Base-by-base conservation (phyloP, 2,888 invertebrate genomes). In the Drosophila parthenogenetica region DNA sequence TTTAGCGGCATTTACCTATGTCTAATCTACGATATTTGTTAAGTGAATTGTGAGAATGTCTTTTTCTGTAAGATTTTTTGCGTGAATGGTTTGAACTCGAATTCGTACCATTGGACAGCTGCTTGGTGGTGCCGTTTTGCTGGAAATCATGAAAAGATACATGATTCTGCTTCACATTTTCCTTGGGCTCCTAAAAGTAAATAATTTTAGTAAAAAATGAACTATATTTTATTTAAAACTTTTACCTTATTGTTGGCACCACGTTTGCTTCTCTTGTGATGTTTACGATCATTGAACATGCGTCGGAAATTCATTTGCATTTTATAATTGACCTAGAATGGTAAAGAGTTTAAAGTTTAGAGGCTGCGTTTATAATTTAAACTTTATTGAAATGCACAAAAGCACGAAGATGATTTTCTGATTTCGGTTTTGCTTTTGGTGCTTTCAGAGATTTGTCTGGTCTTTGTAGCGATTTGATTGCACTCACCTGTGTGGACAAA, bases 71-170 rank as follows among this genome's bases (percentile, higher is more conserved):
- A 88, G 91, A 90, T 91, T 91, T 91, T 91, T 92, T 94, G 93
- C 94, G 94, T 94, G 94, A 94, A 94, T 93, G 94, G 94, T 89
- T 80, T 91, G 93, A 94, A 93, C 93, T 94, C 93, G 94, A 94
- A 94, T 93, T 94, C 94, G 94, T 95, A 97, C 97, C 97, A 94
- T 96, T 96, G 92, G 96, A 95, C 93, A 97, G 89, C 77, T 91
- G 96, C 93, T 97, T 97, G 69, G 96, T 96, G 90, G 96, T 95
- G 91, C 97, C 97, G 90, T 97, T 97, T 93, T 97, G 96, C 93
- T 96, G 96, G 93, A 97, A 96, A 93, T 97, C 97, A 51, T 96
- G 96, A 93, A 97, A 97, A 92, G 96, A 96, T 84, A 97, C 97
- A 93, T 97, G 97, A 92, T 97, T 97, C 89, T 95, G 95, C 93